These are phyloP conservation scores for Neolamprologus brichardi DNA, from an alignment of 2,113 vertebrate species.

Conservation along the genomic window DNA sequence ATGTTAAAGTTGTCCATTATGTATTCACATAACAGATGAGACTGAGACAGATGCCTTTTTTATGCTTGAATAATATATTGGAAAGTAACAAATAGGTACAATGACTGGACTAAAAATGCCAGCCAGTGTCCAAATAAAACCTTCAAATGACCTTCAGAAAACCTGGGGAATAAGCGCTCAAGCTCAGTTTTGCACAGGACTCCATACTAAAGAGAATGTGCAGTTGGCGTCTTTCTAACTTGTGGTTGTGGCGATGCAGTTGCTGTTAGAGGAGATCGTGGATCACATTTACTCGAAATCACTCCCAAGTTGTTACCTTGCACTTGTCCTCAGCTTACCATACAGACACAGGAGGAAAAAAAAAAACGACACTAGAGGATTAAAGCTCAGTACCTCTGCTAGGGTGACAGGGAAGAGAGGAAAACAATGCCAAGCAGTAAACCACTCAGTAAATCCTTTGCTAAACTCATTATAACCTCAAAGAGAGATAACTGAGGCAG, in stretches of 20 bases:
- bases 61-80: background rate
- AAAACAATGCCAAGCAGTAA: slow-evolving; percentile 16
- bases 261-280: background rate
- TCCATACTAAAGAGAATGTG: background rate
- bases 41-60: background rate
- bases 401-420: background rate
- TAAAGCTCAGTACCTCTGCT: background rate
- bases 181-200: background rate
- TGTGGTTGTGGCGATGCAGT: background rate
- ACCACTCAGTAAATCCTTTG: slow-evolving; percentile 26
- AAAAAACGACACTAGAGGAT: background rate
- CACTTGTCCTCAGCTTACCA: slow-evolving; percentile 18
- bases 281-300: background rate
- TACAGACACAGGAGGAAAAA: background rate
- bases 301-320: background rate
- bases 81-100: background rate
- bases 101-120: background rate
- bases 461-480: slow-evolving; percentile 54
- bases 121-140: background rate
- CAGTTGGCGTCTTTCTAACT: background rate
- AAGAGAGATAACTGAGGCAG: slow-evolving; percentile 15
- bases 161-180: background rate
- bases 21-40: background rate
- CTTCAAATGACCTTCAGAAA: background rate
- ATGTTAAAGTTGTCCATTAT: background rate